Percentiles rank a stretch among this genome's conserved stretches.
These are phyloP conservation scores for Marronus borbonicus DNA, from an alignment of 2,888 invertebrate species.

Conservation along the genomic window DNA sequence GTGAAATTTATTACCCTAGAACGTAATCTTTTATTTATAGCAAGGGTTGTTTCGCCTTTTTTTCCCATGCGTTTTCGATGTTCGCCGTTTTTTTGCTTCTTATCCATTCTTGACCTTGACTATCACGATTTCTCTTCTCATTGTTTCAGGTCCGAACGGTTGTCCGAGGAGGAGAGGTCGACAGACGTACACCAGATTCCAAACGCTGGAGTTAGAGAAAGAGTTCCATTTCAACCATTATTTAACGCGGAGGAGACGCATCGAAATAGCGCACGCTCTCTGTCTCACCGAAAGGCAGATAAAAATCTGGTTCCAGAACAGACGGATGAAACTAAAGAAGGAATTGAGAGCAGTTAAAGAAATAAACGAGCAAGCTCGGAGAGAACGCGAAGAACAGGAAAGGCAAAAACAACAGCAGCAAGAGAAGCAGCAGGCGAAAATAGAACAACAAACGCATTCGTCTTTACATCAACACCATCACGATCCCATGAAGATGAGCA, in stretches of 20 bases:
- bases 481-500: conserved; percentile 81
- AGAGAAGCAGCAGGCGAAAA: conserved; percentile 87
- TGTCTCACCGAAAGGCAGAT: conserved; percentile 97
- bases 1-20: conserved; percentile 59
- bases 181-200: conserved; percentile 98
- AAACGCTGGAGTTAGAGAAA: conserved; percentile 97
- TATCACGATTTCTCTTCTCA: conserved; percentile 59
- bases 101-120: conserved; percentile 26
- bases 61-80: conserved; percentile 14
- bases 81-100: conserved; percentile 3
- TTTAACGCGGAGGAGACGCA: conserved; percentile 94
- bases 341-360: conserved; percentile 95
- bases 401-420: conserved; percentile 92
- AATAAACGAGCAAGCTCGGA: conserved; percentile 93
- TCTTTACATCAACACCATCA: conserved; percentile 80
- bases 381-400: conserved; percentile 92
- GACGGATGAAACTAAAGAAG: conserved; percentile 97
- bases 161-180: conserved; percentile 95
- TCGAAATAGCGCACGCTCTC: conserved; percentile 97
- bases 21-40: conserved; percentile 53
- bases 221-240: conserved; percentile 99
- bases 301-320: conserved; percentile 97
- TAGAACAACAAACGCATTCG: conserved; percentile 79
- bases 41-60: conserved; percentile 47
- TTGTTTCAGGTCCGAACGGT: conserved; percentile 92